Base-by-base conservation (phyloP, 2,888 invertebrate genomes). In the Ophion obscuratus region DNA sequence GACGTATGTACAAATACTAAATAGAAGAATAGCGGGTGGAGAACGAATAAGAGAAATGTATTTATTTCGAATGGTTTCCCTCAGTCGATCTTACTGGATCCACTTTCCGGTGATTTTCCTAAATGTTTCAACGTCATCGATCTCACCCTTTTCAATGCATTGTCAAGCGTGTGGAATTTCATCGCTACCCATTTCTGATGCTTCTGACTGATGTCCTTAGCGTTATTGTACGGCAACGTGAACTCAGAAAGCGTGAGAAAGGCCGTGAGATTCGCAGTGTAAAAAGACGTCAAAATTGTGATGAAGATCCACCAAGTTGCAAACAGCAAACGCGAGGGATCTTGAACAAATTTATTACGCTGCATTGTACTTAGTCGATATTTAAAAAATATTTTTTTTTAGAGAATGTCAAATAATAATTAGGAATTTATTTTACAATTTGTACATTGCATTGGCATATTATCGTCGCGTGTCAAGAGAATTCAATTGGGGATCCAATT, bases 291-390 rank as follows among this genome's bases (percentile, higher is more conserved):
- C 70, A 98, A 94, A 75, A 98, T 96, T 59, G 97, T 97, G 89
- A 98, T 97, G 93, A 98, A 98, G 85, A 98, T 96, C 98, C 98
- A 98, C 98, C 98, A 98, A 0, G 97, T 97, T 11, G 98, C 97
- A 93, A 98, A 98, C 10, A 98, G 95, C 59, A 98, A 95, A 76
- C 98, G 95, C 0, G 97, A 97, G 27, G 98, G 97, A 94, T 98
- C 98, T 98, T 93, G 14, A 95, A 94, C 88, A 84, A 67, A 64
- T 40, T 62, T 31, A 59, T 31, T 70, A 14, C 53, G 7, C 17
- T 47, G 10, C 9, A 17, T 44, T 20, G 1, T 40, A 40, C 40
- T 40, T 67, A 0, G 53, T 14, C 2, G n/a, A 27, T 10, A 73
- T 59, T 20, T 10, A 20, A 2, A n/a, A 24, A 24, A 9, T 14